Evolutionary conservation across 1,140 invertebrate species (phyloP), one percentile per base, ranked within the genome.

Genomic region (Drosophila repletoides): DNA sequence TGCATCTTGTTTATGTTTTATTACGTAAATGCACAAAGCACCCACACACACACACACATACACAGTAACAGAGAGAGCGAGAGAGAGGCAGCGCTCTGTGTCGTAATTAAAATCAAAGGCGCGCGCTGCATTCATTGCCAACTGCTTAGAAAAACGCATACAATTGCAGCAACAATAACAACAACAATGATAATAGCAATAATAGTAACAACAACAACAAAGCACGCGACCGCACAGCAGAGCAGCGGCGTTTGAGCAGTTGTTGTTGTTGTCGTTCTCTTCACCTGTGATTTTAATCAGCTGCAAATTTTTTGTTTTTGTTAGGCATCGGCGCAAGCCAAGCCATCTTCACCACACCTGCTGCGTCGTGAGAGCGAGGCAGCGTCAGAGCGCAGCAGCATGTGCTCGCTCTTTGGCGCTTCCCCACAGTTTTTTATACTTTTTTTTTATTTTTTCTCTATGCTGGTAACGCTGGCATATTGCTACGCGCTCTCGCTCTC

Each of bases 301-400:
- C 76, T 83, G 77, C 66, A 80, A 15, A 60, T n/a, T 36, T 41
- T 28, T 43, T 41, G n/a, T 43, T 29, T 33, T 28, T 26, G 12
- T 40, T 49, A 46, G 53, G 45, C 58, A 26, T 26, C 45, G 58
- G 46, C n/a, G n/a, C 58, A 52, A 29, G 48, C 33, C 4, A 63
- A 72, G 63, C 65, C 65, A 83, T 33, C 77, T 87, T 76, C 81
- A 87, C 83, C 83, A 88, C 76, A 88, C 81, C 73, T 87, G 81
- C 81, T 87, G 76, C 72, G 72, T 63, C 74, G 59, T 61, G 33
- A 21, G 31, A 14, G 22, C 46, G 40, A 33, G 58, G 10, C 34
- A 22, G 17, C 9, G 28, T 4, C 15, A 34, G 31, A 31, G 22
- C 51, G n/a, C 15, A 53, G 10, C 19, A 48, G 34, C 45, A 51